Base-by-base conservation (phyloP, 2,888 invertebrate genomes). In the Argyra leucocephala region DNA sequence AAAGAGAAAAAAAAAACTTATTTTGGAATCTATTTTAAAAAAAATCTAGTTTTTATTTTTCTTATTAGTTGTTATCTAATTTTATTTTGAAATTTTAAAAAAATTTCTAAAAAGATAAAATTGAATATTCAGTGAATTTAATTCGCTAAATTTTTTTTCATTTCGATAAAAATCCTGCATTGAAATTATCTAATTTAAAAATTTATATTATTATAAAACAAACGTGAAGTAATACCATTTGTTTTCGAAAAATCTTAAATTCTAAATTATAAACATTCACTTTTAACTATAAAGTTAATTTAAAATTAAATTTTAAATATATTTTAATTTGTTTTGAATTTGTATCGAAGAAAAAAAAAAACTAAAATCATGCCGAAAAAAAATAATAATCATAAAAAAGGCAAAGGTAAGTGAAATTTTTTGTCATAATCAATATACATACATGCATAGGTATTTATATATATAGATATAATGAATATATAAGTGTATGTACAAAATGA, bases 341-440 rank as follows among this genome's bases (percentile, higher is more conserved):
- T 48, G n/a, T 12, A 48, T 12, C 4, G 48, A 48, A 12, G 31
- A 31, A 26, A 31, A 48, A 23, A 59, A 15, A 59, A 18, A 18
- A 58, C 12, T 22, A 23, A 23, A 23, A 7, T 23, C 59, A 78
- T 78, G 78, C 76, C 79, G 70, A 76, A 76, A 68, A 78, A 76
- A 65, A 79, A 79, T 69, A 77, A 76, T 63, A 77, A 76, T 57
- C 57, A 57, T 23, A 22, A 64, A 70, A 74, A 74, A 66, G 75
- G 74, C 64, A 79, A 78, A 76, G 78, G 78, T 79, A 71, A 74
- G 75, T 74, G 22, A 12, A 60, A 57, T 57, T 24, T 36, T 64
- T 31, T n/a, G n/a, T n/a, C n/a, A n/a, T n/a, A n/a, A n/a, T n/a
- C n/a, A n/a, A n/a, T n/a, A n/a, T n/a, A n/a, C n/a, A n/a, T n/a